Conservation (phyloP, 64 coral and sea anemone species). For the Pachyseris speciosa region DNA sequence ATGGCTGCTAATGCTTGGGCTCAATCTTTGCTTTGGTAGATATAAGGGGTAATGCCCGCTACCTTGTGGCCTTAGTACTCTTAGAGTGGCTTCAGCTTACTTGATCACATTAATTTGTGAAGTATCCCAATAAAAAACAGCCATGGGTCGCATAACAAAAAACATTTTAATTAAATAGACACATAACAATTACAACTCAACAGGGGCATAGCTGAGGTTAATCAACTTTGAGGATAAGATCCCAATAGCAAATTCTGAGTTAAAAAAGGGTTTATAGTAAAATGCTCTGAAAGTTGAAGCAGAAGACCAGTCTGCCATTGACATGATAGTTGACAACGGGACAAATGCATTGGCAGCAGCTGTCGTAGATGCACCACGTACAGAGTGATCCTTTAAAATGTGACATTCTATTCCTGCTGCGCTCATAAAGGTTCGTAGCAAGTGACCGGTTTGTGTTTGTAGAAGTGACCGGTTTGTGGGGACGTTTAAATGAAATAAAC, state of each 20-base stretch:
- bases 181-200: no score
- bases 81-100: no score
- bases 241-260: not conserved
- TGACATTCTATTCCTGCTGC: conserved; percentile 6
- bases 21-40: no score
- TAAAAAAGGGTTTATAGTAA: not conserved
- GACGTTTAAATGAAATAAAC: conserved; percentile 13
- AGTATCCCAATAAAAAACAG: no score
- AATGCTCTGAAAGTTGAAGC: not conserved
- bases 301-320: conserved; percentile 4
- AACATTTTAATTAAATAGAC: no score
- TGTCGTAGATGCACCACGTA: not conserved
- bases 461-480: conserved; percentile 6
- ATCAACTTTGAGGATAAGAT: not conserved
- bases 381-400: conserved; percentile 25
- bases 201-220: no score
- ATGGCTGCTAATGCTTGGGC: no score
- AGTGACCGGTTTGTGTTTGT: not conserved
- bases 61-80: no score
- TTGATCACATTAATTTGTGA: no score
- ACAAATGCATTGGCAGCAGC: conserved; percentile 22
- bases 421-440: not conserved
- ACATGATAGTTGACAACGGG: not conserved
- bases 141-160: no score
- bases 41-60: no score